These are phyloP conservation scores for Hyperopisus bebe DNA, from an alignment of 2,113 vertebrate species.

Conservation along the genomic window DNA sequence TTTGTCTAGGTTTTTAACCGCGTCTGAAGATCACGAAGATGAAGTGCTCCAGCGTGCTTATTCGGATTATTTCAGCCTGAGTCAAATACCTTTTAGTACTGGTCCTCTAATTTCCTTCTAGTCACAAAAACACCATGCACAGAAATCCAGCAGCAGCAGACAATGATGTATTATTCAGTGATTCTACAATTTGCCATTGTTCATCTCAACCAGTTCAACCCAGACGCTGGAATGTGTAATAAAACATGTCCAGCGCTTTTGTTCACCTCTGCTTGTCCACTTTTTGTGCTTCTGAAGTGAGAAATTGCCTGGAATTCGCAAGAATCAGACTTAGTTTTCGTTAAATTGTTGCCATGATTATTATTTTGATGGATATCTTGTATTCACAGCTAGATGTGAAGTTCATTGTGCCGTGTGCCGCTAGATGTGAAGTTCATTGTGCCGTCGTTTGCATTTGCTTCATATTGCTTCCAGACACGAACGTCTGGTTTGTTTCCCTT, in stretches of 20 bases:
- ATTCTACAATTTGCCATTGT: neutral
- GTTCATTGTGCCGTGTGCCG: neutral
- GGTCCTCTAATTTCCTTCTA: neutral
- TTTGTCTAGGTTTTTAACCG: neutral
- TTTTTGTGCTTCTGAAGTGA: neutral
- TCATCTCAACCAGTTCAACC: neutral
- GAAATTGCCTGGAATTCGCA: neutral
- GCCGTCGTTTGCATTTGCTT: neutral
- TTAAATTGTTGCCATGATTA: neutral
- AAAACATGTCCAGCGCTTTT: neutral
- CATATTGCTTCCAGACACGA: neutral
- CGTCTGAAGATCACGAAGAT: neutral
- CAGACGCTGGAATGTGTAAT: neutral
- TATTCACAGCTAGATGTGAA: neutral
- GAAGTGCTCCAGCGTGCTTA: neutral
- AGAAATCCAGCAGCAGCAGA: neutral
- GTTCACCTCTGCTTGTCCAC: neutral
- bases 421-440: neutral
- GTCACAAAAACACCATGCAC: neutral
- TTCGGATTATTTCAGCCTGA: neutral
- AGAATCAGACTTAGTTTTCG: neutral
- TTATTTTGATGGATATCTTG: neutral
- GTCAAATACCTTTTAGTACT: neutral
- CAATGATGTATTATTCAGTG: neutral
- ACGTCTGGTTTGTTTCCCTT: neutral